Evolutionary conservation across 64 coral and sea anemone genomes (phyloP), one percentile per base, ranked within the genome.

Genomic region (Astreopora myriophthalma): DNA sequence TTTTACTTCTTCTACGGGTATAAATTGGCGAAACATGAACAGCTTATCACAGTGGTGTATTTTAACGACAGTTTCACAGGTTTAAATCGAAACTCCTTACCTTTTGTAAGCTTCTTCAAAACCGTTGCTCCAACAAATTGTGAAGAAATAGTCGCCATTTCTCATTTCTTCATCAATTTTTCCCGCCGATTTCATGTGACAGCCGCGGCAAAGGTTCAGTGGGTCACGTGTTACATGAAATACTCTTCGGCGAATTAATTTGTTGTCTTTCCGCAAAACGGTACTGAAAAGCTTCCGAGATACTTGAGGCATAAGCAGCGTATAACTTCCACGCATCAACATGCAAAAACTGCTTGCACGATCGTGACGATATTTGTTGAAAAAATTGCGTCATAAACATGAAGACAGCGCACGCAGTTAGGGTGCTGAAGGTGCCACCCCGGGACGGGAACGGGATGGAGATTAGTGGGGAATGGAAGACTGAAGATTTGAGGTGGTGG

Each of bases 111-210:
- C 57, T 83, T 83, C 7, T 40, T 83, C 13, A 64, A 64, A 4
- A 8, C 22, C 2, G 1, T 35, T 27, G 13, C 11, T 3, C 39
- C 79, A 25, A 27, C 9, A 64, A 83, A n/a, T 12, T 31, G 64
- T 8, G 20, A 31, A 83, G 31, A 83, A 5, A n/a, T 13, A 19
- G 79, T 63, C 57, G 79, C 79, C 79, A 83, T 83, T 83, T 83
- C 79, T 63, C 31, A 63, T 63, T 83, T 79, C 32, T 63, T 37
- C 28, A 12, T 83, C 32, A 19, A 25, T 25, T 12, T 83, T 83
- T 83, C 79, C 79, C 79, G 79, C 79, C 79, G 34, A 64, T 25
- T 64, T 14, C 57, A 22, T 64, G 33, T 64, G 79, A 20, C 57
- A 64, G 52, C 79, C 79, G 79, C 79, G 76, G 1, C 28, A 77